Evolutionary conservation across 1,140 invertebrate species (phyloP).

Genomic region (Macrocentrus cingulum): DNA sequence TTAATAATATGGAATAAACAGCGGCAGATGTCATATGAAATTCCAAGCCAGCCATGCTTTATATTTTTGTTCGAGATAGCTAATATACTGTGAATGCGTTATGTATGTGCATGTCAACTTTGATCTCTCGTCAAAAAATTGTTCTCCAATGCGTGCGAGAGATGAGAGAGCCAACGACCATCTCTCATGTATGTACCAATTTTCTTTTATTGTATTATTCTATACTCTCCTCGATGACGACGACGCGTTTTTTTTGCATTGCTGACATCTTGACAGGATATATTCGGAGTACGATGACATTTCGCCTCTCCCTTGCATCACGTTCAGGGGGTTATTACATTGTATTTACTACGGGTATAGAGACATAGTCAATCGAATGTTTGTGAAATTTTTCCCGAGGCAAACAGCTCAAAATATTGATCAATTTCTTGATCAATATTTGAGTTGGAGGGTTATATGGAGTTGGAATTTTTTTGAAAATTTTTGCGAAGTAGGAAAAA

Average conservation of each 20-base stretch:
- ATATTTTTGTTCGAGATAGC: too few relatives aligned
- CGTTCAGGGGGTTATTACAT: slow-evolving; percentile 32
- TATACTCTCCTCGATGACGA: too few relatives aligned
- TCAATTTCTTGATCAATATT: too few relatives aligned
- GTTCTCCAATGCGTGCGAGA: slow-evolving; percentile 4
- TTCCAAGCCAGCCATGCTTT: slow-evolving; percentile 2
- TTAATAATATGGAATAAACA: slow-evolving; percentile 46
- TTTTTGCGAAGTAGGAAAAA: too few relatives aligned
- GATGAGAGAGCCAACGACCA: too few relatives aligned
- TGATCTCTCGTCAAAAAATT: slow-evolving; percentile 29
- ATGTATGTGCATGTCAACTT: slow-evolving; percentile 29
- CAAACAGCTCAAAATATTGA: too few relatives aligned
- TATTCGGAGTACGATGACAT: slow-evolving; percentile 36
- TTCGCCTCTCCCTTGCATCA: slow-evolving; percentile 25
- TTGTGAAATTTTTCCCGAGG: too few relatives aligned
- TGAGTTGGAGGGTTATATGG: too few relatives aligned
- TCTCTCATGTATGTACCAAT: too few relatives aligned
- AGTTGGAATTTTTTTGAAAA: too few relatives aligned
- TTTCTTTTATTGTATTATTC: slow-evolving; percentile 33
- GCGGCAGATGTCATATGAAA: slow-evolving; percentile 23
- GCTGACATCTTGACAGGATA: slow-evolving; percentile 49
- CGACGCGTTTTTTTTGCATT: slow-evolving; percentile 19
- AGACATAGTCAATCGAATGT: not conserved
- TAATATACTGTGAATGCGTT: too few relatives aligned
- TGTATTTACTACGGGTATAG: not conserved